phyloP scores from a whole-genome alignment of 1,140 invertebrate genomes.

The Hesperophylax magnus region DNA sequence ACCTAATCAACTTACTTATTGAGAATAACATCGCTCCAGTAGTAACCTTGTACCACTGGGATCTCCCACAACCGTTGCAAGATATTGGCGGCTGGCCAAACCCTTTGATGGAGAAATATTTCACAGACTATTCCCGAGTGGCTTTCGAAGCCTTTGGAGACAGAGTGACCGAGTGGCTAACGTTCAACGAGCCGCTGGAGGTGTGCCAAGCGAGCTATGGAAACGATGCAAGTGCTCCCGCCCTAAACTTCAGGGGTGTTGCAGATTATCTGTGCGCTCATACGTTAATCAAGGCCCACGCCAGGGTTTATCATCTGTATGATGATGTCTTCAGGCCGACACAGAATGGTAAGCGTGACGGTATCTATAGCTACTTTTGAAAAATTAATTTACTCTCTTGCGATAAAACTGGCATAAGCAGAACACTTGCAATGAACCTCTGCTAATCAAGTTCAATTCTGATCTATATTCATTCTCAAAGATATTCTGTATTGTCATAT shows the following conservation, averaged over 20 bases:
- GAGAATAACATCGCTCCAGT: conserved; percentile 64
- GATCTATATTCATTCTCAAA: no score
- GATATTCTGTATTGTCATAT: no score
- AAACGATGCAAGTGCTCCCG: conserved; percentile 63
- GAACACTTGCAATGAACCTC: no score
- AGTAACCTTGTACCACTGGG: conserved; percentile 60
- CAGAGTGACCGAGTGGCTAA: conserved; percentile 61
- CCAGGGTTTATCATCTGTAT: conserved; percentile 72
- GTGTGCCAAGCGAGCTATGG: conserved; percentile 56
- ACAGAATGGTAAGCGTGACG: conserved; percentile 70
- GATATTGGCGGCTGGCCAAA: conserved; percentile 56
- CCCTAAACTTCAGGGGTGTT: conserved; percentile 61
- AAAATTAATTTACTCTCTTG: no score
- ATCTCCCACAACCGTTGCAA: conserved; percentile 57
- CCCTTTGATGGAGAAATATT: conserved; percentile 62
- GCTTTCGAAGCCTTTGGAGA: conserved; percentile 64
- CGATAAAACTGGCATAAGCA: no score
- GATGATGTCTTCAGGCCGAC: conserved; percentile 71
- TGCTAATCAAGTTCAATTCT: no score
- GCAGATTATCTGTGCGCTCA: conserved; percentile 70
- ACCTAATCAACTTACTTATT: conserved; percentile 63
- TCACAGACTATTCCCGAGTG: conserved; percentile 65
- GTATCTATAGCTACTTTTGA: no score
- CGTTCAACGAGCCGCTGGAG: conserved; percentile 62
- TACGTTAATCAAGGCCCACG: conserved; percentile 71